Evolutionary conservation across 2,888 invertebrate species (phyloP).

Genomic region (Portevinia maculata): DNA sequence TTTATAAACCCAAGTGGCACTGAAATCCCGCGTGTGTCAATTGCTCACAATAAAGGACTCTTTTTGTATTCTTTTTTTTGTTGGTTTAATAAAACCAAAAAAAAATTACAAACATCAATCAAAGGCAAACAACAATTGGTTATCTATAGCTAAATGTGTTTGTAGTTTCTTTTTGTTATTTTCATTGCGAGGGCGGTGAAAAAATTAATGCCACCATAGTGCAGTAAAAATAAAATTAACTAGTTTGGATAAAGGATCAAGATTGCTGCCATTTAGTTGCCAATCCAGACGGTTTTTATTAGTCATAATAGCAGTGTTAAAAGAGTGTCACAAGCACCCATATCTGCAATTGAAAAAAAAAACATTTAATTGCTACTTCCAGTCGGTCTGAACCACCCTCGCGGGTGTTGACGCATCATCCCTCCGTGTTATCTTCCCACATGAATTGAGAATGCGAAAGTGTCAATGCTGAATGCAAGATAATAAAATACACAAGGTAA

Average conservation of each 20-base stretch:
- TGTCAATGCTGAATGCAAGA: slow-evolving; percentile 13
- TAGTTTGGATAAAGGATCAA: no score
- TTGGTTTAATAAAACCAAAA: background rate
- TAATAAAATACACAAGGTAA: slow-evolving; percentile 6
- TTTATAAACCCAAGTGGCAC: slow-evolving; percentile 8
- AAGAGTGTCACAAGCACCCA: slow-evolving; percentile 3
- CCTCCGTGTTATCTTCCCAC: slow-evolving; percentile 4
- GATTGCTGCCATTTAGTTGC: background rate
- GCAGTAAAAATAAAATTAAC: no score
- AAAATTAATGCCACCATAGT: no score
- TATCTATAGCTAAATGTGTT: no score
- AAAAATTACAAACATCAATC: no score
- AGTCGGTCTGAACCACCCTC: slow-evolving; percentile 13
- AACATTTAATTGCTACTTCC: background rate
- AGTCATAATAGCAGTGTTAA: background rate
- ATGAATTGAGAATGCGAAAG: background rate
- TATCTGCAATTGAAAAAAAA: background rate
- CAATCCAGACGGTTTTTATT: background rate
- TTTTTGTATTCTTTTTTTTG: no score
- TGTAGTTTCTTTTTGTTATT: background rate
- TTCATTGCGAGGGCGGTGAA: slow-evolving; percentile 12
- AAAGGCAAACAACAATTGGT: no score
- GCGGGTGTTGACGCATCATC: slow-evolving; percentile 18
- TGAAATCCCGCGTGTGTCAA: background rate
- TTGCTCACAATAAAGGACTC: background rate